These are phyloP conservation scores for Epizoanthus ramosus DNA, from an alignment of 92 coral and sea anemone species.

Conservation along the genomic window DNA sequence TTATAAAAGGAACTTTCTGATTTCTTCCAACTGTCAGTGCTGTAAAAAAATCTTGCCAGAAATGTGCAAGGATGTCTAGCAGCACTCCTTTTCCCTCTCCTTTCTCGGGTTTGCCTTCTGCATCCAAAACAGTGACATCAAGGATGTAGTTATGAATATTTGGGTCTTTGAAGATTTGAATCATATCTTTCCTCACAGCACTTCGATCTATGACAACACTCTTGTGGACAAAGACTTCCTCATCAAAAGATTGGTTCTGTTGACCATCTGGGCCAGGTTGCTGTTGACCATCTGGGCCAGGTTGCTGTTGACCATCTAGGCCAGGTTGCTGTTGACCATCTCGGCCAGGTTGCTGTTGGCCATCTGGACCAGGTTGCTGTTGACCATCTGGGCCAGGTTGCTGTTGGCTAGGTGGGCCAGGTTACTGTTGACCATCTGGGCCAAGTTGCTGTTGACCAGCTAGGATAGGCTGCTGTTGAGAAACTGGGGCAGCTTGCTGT, in stretches of 20 bases:
- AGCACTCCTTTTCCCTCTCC: conserved; percentile 49
- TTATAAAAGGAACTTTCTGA: conserved; percentile 38
- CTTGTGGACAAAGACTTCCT: conserved; percentile 4
- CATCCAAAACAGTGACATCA: conserved; percentile 23
- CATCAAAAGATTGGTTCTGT: background rate
- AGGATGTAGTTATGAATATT: conserved; percentile 13
- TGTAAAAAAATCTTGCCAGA: conserved; percentile 35
- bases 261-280: background rate
- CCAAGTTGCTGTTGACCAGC: no score
- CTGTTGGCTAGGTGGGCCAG: no score
- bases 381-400: background rate
- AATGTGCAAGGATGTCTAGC: conserved; percentile 15
- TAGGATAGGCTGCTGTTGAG: no score
- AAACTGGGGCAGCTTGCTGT: no score
- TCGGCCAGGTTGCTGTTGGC: background rate
- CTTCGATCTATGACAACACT: conserved; percentile 37
- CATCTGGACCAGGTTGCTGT: background rate
- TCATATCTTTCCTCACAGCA: conserved; percentile 36
- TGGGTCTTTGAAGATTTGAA: conserved; percentile 33
- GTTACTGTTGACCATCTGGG: no score
- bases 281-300: background rate
- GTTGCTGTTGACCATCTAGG: background rate
- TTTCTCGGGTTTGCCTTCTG: conserved; percentile 36
- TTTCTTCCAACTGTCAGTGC: conserved; percentile 28
- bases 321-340: background rate